phyloP scores from a whole-genome alignment of 2,113 vertebrate genomes.

The Hucho hucho region DNA sequence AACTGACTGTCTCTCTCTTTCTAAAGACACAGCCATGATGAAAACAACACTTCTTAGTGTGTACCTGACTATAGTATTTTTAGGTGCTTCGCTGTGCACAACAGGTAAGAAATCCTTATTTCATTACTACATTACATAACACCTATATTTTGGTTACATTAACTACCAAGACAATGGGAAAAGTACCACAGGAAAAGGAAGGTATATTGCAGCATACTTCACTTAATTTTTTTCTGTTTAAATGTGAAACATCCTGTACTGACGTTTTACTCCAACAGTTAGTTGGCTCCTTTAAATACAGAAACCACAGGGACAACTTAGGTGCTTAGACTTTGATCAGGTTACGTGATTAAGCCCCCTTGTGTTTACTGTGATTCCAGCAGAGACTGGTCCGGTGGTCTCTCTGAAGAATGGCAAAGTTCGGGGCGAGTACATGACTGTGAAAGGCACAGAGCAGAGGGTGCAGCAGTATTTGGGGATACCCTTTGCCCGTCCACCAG shows the following conservation, averaged over 20 bases:
- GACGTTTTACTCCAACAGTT: no score
- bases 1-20: background rate
- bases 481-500: constrained; percentile 83
- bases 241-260: no score
- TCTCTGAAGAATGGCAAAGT: constrained; percentile 69
- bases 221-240: no score
- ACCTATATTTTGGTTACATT: no score
- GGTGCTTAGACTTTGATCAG: background rate
- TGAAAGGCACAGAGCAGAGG: constrained; percentile 65
- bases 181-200: no score
- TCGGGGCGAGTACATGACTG: constrained; percentile 61
- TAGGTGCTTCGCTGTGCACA: constrained; percentile 20
- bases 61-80: constrained; percentile 49
- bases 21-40: constrained; percentile 39
- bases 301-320: background rate
- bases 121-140: no score
- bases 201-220: no score
- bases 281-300: no score
- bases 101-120: constrained; percentile 54
- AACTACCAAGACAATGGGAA: no score
- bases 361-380: constrained; percentile 13
- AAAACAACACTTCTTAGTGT: constrained; percentile 48
- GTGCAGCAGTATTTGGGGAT: constrained; percentile 79
- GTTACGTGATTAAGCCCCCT: background rate
- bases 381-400: constrained; percentile 64